Percentiles rank a stretch among this genome's conserved stretches.
Evolutionary conservation across 2,113 vertebrate genomes (phyloP).

Genomic region (Sebastes schlegelii): DNA sequence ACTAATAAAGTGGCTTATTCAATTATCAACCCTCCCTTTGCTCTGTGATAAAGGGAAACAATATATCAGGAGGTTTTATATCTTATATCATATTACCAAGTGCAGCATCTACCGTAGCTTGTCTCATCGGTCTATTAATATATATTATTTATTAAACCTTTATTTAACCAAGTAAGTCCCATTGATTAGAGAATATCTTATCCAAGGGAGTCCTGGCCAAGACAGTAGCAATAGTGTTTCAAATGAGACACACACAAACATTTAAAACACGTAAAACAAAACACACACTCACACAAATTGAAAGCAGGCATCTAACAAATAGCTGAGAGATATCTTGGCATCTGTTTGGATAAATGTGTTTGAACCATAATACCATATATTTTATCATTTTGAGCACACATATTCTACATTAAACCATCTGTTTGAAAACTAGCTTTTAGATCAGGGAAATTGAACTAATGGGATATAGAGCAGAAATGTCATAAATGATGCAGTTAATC

Average conservation of each 20-base stretch:
- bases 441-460: slow-evolving; percentile 12
- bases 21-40: too few relatives aligned
- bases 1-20: neutral
- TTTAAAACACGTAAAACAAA: too few relatives aligned
- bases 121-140: neutral
- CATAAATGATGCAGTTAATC: slow-evolving; percentile 38
- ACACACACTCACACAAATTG: too few relatives aligned
- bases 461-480: neutral
- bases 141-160: too few relatives aligned
- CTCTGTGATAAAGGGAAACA: neutral
- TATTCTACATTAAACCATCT: neutral
- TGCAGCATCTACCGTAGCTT: too few relatives aligned
- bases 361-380: neutral
- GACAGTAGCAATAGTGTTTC: too few relatives aligned
- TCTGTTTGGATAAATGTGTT: neutral
- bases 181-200: too few relatives aligned
- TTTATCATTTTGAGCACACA: neutral
- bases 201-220: too few relatives aligned
- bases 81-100: neutral
- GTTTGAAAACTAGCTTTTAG: slow-evolving; percentile 6
- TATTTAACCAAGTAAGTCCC: too few relatives aligned
- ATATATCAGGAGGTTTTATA: neutral
- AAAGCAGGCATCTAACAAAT: neutral
- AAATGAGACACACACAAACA: too few relatives aligned
- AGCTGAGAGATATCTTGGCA: neutral